Evolutionary conservation across 2,113 vertebrate species (phyloP), one percentile per base, ranked within the genome.

Genomic region (Brachirus orientalis): DNA sequence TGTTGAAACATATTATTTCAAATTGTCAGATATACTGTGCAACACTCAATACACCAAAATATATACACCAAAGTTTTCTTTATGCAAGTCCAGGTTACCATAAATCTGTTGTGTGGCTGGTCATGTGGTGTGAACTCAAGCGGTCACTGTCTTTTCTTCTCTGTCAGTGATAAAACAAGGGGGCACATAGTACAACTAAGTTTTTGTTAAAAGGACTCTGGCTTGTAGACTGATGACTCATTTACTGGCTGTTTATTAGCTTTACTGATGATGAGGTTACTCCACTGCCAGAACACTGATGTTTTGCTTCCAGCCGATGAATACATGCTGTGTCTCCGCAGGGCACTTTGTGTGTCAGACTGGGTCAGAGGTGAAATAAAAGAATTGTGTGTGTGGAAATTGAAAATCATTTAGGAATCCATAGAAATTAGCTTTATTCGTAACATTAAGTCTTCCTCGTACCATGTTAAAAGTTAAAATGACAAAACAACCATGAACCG

Each of bases 91-190:
- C 14, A 18, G 7, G 11, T 45, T 3, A 37, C 10, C 47, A 38
- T 46, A 6, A 54, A 47, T 71, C 28, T 69, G 69, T 63, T 7
- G 40, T 66, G 53, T 0, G 1, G 11, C 36, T 9, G 35, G 43
- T 28, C 20, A 20, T 54, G 47, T 53, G 64, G 20, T 38, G 17
- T 67, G 40, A 75, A 55, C 61, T 57, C 17, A 55, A 1, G 63
- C 10, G 63, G 36, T 45, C 46, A 10, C 37, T 60, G 60, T 61
- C 62, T 43, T 69, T 86, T 77, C 37, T 70, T 80, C 17, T 51
- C 52, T 18, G n/a, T n/a, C n/a, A n/a, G n/a, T n/a, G n/a, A n/a
- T 74, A 63, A 79, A 72, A 81, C 61, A 88, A 85, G 77, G 77
- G 40, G 4, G 13, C 57, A 35, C 64, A 50, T 54, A 33, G 22